Base-by-base conservation (phyloP, 2,888 invertebrate species). In the Tribolium freemani region DNA sequence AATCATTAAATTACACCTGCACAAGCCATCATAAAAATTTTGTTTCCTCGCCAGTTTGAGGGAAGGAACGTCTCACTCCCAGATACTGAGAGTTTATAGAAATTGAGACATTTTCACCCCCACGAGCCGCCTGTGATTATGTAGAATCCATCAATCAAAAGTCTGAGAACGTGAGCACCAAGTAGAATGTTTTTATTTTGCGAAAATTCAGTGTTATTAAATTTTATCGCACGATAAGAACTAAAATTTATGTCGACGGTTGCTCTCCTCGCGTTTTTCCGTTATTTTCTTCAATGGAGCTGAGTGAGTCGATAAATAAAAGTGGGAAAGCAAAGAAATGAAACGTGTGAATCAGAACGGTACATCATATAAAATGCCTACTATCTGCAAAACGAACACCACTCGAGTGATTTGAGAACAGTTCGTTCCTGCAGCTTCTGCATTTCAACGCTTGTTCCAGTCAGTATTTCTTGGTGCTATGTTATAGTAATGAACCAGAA, bases 301-400 rank as follows among this genome's bases (percentile, higher is more conserved):
- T 31, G 50, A 54, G 16, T 56, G 38, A 45, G 10, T 53, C 26
- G 48, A 70, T 70, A 72, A 72, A 67, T 71, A 72, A 63, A 67
- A 66, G 67, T 66, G 64, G 69, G 48, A 75, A 53, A 60, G 63
- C 66, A 16, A 64, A 53, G 71, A 74, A 75, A 53, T 48, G 74
- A 75, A 75, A 72, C 75, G 74, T 75, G 75, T 72, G 76, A 76
- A 75, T 75, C 72, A 67, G 74, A 73, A 75, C 75, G 67, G 50
- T 71, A 63, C 71, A 57, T 67, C 73, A 67, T 71, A 53, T 69
- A 64, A 68, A 71, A 67, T 46, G 46, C 60, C 16, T 26, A 31
- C 8, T 20, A 10, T n/a, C 46, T 44, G 26, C 10, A 44, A 48
- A 9, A 11, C 20, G 54, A 38, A 21, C 61, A 61, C 13, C 13